These are phyloP conservation scores for Spodoptera picta DNA, from an alignment of 2,888 invertebrate species.

Conservation along the genomic window DNA sequence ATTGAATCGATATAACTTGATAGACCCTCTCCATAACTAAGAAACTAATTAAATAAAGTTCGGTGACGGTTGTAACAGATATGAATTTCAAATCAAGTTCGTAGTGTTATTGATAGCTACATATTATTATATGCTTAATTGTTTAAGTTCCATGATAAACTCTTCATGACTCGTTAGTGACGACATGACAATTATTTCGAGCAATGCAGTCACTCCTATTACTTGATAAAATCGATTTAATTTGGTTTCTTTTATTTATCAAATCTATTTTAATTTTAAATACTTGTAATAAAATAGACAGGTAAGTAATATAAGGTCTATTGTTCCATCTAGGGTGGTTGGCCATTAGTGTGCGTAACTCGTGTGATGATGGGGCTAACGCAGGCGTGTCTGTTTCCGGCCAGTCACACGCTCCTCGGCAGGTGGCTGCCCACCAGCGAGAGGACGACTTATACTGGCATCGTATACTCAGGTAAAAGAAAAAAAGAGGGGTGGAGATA, in stretches of 20 bases:
- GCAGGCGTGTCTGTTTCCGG: slow-evolving; percentile 90
- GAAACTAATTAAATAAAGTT: slow-evolving; percentile 17
- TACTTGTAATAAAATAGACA: too few species aligned
- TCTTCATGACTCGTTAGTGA: too few species aligned
- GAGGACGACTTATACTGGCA: slow-evolving; percentile 81
- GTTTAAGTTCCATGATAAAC: too few species aligned
- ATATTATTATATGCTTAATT: too few species aligned
- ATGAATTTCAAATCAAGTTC: neutral
- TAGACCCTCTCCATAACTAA: slow-evolving; percentile 10
- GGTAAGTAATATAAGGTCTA: too few species aligned
- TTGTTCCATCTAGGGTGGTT: slow-evolving; percentile 78
- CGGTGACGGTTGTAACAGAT: slow-evolving; percentile 5
- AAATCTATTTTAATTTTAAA: too few species aligned
- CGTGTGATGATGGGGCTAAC: slow-evolving; percentile 91
- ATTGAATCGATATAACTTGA: slow-evolving; percentile 15
- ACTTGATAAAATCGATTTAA: too few species aligned
- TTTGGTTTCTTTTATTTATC: too few species aligned
- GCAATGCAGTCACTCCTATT: too few species aligned
- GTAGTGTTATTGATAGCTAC: too few species aligned
- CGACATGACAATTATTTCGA: too few species aligned
- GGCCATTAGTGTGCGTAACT: slow-evolving; percentile 89
- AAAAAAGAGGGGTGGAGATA: too few species aligned
- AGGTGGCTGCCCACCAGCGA: slow-evolving; percentile 91
- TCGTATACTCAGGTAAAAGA: slow-evolving; percentile 87
- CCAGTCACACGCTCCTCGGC: slow-evolving; percentile 90